phyloP scores from a whole-genome alignment of 1,140 invertebrate genomes.

The Panulirus ornatus region DNA sequence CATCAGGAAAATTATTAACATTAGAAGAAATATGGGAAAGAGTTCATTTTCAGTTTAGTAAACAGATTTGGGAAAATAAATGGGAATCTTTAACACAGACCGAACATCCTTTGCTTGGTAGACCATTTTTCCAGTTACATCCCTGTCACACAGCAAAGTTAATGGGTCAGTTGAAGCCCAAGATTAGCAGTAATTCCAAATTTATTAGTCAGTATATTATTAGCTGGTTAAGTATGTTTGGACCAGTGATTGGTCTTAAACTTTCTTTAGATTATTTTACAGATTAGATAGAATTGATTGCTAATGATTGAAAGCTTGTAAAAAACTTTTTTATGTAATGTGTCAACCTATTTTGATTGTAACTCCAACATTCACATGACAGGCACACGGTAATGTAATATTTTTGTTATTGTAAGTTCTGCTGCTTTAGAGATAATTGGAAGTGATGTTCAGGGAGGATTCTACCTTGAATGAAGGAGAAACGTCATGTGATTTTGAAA shows the following conservation, averaged over 20 bases:
- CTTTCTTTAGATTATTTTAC: constrained; percentile 30
- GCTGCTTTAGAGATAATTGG: no score
- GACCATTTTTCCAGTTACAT: constrained; percentile 49
- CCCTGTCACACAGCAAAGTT: constrained; percentile 44
- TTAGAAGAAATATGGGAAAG: constrained; percentile 36
- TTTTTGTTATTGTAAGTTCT: no score
- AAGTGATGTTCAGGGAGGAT: no score
- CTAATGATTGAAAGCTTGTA: no score
- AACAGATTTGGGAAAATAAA: constrained; percentile 30
- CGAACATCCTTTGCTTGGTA: constrained; percentile 55
- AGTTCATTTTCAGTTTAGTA: constrained; percentile 3
- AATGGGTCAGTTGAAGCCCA: constrained; percentile 5
- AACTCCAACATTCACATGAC: not conserved
- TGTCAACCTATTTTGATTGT: not conserved
- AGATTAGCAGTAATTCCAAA: not conserved
- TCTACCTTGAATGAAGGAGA: no score
- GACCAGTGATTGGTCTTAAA: constrained; percentile 52
- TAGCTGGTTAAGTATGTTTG: constrained; percentile 54
- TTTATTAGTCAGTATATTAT: not conserved
- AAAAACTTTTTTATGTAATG: not conserved
- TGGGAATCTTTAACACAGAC: constrained; percentile 44
- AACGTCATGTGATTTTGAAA: no score
- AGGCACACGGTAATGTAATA: not conserved
- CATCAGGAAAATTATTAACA: constrained; percentile 32
- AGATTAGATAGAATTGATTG: not conserved